Conservation (phyloP, 2,113 vertebrate species). For the Herpetotheres cachinnans region DNA sequence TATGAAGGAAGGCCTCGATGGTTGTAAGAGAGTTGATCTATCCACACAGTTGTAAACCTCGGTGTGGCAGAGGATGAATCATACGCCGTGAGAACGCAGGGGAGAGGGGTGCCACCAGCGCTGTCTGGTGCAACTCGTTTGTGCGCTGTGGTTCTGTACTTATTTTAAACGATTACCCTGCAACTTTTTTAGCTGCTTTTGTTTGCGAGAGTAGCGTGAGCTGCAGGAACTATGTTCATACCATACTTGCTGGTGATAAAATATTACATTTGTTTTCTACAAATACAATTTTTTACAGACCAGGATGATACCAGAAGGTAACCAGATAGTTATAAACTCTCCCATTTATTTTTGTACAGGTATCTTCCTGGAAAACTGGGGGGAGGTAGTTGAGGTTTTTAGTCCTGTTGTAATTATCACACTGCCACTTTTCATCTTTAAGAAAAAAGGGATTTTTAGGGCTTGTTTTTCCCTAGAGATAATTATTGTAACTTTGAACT, state of each 20-base stretch:
- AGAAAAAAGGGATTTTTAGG: neutral
- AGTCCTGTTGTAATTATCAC: neutral
- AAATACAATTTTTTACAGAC: neutral
- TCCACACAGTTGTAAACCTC: neutral
- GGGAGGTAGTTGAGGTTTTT: neutral
- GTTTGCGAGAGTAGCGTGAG: neutral
- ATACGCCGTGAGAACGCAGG: accelerated
- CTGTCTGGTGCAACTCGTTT: neutral
- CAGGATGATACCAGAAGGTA: neutral
- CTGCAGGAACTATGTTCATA: neutral
- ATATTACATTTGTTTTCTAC: neutral
- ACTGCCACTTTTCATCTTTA: neutral
- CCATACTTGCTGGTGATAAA: neutral
- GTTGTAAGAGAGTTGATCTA: neutral
- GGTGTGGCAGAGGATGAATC: neutral
- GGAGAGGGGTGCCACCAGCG: neutral
- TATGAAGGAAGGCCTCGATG: neutral
- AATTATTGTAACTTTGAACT: constrained; percentile 16
- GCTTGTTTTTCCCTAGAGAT: neutral
- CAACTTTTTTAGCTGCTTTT: neutral
- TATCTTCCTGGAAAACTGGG: neutral
- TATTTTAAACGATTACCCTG: neutral
- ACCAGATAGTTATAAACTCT: neutral
- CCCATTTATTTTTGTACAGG: neutral
- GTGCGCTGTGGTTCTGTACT: neutral